Evolutionary conservation across 1,140 invertebrate genomes (phyloP).

Genomic region (Bombus polaris): DNA sequence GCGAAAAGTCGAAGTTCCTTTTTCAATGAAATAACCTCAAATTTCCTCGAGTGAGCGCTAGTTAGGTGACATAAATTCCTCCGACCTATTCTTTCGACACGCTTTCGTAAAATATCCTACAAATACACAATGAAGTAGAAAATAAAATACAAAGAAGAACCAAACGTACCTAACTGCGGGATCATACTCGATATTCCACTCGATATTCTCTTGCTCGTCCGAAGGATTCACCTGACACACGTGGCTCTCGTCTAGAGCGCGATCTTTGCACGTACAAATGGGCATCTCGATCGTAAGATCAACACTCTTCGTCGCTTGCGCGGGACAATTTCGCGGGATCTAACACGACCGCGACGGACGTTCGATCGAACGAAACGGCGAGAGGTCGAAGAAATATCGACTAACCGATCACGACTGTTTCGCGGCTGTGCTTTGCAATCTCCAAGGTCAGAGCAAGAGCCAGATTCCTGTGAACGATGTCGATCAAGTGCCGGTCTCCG

Average conservation of each 20-base stretch:
- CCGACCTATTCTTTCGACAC: too few relatives aligned
- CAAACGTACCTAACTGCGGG: constrained; percentile 54
- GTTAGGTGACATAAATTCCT: too few relatives aligned
- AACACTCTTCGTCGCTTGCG: too few relatives aligned
- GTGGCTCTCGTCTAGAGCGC: constrained; percentile 47
- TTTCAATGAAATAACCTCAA: background rate
- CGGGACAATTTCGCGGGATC: too few relatives aligned
- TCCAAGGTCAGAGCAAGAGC: too few relatives aligned
- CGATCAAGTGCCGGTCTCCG: background rate
- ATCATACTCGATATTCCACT: constrained; percentile 12
- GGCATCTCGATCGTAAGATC: constrained; percentile 46
- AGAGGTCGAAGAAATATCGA: background rate
- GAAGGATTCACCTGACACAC: constrained; percentile 63
- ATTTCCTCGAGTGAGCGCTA: too few relatives aligned
- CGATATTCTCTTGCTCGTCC: background rate
- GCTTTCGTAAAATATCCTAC: too few relatives aligned
- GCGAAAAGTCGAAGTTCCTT: background rate
- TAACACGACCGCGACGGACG: too few relatives aligned
- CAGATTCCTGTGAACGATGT: background rate
- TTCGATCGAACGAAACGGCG: background rate
- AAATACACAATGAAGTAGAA: background rate
- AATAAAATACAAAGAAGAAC: background rate
- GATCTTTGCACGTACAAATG: constrained; percentile 53
- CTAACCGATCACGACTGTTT: background rate
- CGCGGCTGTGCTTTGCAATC: background rate